Evolutionary conservation across 2,797 vertebrate species (phyloP).

Genomic region (Champsocephalus gunnari): DNA sequence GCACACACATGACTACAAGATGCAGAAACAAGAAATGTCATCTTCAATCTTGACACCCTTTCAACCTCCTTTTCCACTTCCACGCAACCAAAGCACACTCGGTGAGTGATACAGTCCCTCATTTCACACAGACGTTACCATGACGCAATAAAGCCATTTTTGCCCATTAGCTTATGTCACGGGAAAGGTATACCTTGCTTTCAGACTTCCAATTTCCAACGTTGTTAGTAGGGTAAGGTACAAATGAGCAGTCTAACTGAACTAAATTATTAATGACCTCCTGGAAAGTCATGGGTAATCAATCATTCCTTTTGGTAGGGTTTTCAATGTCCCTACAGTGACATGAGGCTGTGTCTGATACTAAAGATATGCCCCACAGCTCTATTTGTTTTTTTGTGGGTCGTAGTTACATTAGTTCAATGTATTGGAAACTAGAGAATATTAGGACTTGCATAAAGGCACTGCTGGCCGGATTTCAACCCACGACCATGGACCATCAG

Average conservation of each 20-base stretch:
- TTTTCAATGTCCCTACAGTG: background rate
- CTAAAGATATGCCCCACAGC: background rate
- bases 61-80: conserved; percentile 17
- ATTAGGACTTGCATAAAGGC: too few species aligned
- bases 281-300: background rate
- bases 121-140: background rate
- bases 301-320: background rate
- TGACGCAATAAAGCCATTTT: background rate
- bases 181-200: background rate
- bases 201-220: background rate
- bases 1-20: background rate
- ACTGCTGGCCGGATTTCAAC: too few species aligned
- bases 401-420: too few species aligned
- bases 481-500: too few species aligned
- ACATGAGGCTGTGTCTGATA: background rate
- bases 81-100: background rate
- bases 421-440: too few species aligned
- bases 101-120: background rate
- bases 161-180: background rate
- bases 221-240: background rate
- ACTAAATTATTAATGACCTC: background rate
- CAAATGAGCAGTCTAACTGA: background rate
- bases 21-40: conserved; percentile 3
- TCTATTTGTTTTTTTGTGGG: background rate
- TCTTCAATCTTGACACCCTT: conserved; percentile 3